phyloP scores from a whole-genome alignment of 1,140 invertebrate genomes.

The Rhizoglyphus robini region DNA sequence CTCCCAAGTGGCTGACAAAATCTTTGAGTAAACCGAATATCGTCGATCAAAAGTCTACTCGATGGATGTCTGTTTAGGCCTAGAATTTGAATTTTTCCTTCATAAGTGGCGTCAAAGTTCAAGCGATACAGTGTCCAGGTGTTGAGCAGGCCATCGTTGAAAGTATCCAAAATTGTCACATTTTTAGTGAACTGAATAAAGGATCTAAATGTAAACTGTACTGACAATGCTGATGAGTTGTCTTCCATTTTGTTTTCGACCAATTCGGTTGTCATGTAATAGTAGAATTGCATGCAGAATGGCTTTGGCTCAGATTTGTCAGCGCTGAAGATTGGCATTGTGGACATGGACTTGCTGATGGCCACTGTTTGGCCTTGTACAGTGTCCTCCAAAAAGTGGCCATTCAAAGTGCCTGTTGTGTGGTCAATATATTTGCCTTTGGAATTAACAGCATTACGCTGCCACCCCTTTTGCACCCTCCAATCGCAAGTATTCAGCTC shows the following conservation, averaged over 20 bases:
- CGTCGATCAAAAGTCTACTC: background rate
- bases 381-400: background rate
- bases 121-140: background rate
- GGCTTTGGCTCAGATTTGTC: background rate
- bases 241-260: background rate
- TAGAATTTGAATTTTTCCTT: background rate
- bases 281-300: conserved; percentile 1
- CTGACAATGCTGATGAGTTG: background rate
- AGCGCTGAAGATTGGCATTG: background rate
- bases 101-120: background rate
- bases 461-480: background rate
- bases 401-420: background rate
- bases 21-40: background rate
- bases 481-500: conserved; percentile 8
- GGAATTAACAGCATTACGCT: background rate
- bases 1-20: conserved; percentile 14
- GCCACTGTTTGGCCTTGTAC: background rate
- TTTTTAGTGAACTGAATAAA: background rate
- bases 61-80: background rate
- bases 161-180: background rate
- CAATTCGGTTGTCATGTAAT: background rate
- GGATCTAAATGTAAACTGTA: background rate
- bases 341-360: background rate
- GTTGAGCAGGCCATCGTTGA: background rate
- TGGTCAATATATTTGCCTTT: background rate